Percentiles rank a stretch among this genome's conserved stretches.
Conservation (phyloP, 2,113 vertebrate genomes). For the Toxotes jaculatrix region DNA sequence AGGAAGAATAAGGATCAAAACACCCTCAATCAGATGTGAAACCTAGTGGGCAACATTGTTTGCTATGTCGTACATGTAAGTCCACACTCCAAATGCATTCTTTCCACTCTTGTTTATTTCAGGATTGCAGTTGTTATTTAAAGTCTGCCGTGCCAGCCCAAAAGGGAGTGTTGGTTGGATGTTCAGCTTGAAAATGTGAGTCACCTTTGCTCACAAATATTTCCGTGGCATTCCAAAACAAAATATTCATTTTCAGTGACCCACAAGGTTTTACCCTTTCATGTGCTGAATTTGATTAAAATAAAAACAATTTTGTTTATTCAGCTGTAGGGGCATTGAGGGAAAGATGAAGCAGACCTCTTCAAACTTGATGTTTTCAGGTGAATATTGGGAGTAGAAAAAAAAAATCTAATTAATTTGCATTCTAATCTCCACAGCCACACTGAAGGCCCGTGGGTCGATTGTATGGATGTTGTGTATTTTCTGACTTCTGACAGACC, state of each 20-base stretch:
- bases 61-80: background rate
- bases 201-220: constrained; percentile 30
- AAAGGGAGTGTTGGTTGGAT: constrained; percentile 30
- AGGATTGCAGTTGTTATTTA: constrained; percentile 33
- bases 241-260: constrained; percentile 53
- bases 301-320: constrained; percentile 53
- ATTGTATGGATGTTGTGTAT: constrained; percentile 54
- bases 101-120: constrained; percentile 41
- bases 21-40: constrained; percentile 29
- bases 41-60: constrained; percentile 20
- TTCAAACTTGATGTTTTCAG: constrained; percentile 51
- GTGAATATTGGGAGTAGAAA: constrained; percentile 44
- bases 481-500: constrained; percentile 43
- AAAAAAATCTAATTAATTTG: constrained; percentile 61
- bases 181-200: constrained; percentile 44
- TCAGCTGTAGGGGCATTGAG: background rate
- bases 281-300: constrained; percentile 57
- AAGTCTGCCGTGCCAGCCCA: constrained; percentile 23
- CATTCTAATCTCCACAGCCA: constrained; percentile 62
- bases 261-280: constrained; percentile 52
- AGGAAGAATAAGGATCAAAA: constrained; percentile 41
- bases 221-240: constrained; percentile 26
- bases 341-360: constrained; percentile 36
- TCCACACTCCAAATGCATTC: constrained; percentile 10
- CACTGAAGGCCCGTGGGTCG: constrained; percentile 40